Conservation (phyloP, 2,797 vertebrate genomes). For the Pogoniulus pusillus region DNA sequence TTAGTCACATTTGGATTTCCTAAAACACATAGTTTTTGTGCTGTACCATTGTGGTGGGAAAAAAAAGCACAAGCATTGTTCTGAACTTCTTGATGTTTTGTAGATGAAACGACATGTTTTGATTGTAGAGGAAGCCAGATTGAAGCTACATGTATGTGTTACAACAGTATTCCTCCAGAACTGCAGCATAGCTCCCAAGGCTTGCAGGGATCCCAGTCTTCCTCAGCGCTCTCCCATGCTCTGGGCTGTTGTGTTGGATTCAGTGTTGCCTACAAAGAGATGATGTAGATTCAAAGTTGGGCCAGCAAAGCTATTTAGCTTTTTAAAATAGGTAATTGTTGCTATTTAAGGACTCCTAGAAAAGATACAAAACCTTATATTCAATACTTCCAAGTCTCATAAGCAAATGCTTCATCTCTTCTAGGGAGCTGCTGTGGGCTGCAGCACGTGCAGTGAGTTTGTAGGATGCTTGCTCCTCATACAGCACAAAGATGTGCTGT, state of each 20-base stretch:
- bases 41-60: constrained; percentile 59
- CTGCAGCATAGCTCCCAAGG: neutral
- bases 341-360: neutral
- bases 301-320: neutral
- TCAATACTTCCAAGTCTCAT: neutral
- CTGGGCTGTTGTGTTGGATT: accelerated
- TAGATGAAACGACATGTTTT: constrained; percentile 64
- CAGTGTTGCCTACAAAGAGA: neutral
- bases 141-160: constrained; percentile 20
- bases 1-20: constrained; percentile 80
- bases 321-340: neutral
- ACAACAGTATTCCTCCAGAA: constrained; percentile 1
- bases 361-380: neutral
- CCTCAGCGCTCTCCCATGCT: neutral
- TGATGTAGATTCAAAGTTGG: accelerated
- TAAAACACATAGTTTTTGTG: constrained; percentile 67
- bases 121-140: constrained; percentile 55
- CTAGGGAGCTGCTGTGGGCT: neutral
- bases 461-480: neutral
- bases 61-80: constrained; percentile 74
- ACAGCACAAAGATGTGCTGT: neutral
- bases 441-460: neutral
- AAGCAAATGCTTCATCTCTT: neutral
- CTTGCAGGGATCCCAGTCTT: neutral
- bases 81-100: constrained; percentile 64